Percentiles rank a stretch among this genome's conserved stretches.
Evolutionary conservation across 2,888 invertebrate species (phyloP).

Genomic region (Teleiodes luculella): DNA sequence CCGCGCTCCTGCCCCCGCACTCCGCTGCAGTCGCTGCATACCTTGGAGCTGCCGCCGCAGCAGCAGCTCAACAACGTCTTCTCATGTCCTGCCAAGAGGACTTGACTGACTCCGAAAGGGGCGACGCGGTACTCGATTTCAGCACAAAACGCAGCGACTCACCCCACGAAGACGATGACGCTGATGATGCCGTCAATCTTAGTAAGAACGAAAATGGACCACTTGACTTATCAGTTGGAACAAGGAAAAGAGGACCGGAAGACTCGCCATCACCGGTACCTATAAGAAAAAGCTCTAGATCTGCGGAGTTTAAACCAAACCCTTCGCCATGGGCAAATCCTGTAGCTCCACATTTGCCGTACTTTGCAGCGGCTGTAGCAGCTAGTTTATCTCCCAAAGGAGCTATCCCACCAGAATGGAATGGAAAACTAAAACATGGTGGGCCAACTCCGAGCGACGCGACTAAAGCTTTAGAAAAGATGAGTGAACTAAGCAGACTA

Average conservation of each 20-base stretch:
- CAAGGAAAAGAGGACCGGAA: constrained; percentile 84
- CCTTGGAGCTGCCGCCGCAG: constrained; percentile 84
- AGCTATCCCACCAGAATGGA: constrained; percentile 82
- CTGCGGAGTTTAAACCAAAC: constrained; percentile 83
- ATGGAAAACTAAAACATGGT: constrained; percentile 86
- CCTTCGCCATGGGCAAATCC: constrained; percentile 89
- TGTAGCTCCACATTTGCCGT: constrained; percentile 87
- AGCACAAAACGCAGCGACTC: constrained; percentile 84
- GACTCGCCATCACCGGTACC: constrained; percentile 81
- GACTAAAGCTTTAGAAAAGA: constrained; percentile 92
- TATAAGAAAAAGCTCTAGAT: constrained; percentile 82
- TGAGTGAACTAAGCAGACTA: constrained; percentile 92
- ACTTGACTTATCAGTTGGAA: constrained; percentile 87
- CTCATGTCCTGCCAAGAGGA: constrained; percentile 88
- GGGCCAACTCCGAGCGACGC: constrained; percentile 86
- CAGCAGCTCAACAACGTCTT: constrained; percentile 86
- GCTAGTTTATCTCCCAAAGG: constrained; percentile 87
- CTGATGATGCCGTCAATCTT: constrained; percentile 84
- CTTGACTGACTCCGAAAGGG: constrained; percentile 79
- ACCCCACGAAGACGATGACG: constrained; percentile 74
- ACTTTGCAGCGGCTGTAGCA: constrained; percentile 88
- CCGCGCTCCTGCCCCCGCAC: constrained; percentile 85
- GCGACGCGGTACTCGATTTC: constrained; percentile 86
- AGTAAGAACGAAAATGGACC: constrained; percentile 86
- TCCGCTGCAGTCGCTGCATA: constrained; percentile 91